Percentiles rank a stretch among this genome's conserved stretches.
Evolutionary conservation across 1,140 invertebrate genomes (phyloP).

Genomic region (Eulimnadia texana): DNA sequence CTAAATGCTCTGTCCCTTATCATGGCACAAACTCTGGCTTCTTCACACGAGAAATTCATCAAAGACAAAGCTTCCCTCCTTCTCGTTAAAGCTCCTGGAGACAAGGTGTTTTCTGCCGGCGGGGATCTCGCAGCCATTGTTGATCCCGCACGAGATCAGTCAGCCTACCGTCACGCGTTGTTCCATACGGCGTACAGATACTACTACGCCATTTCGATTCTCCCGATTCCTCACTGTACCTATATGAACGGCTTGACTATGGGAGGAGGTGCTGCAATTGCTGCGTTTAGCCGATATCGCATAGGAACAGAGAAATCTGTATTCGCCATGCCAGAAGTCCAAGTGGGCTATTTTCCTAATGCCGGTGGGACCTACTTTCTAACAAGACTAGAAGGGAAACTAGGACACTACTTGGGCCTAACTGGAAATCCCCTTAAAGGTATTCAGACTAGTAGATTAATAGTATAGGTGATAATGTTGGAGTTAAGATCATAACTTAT

Average conservation of each 20-base stretch:
- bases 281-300: slow-evolving; percentile 79
- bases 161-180: slow-evolving; percentile 58
- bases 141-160: slow-evolving; percentile 41
- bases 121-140: slow-evolving; percentile 80
- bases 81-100: slow-evolving; percentile 77
- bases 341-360: slow-evolving; percentile 89
- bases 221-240: slow-evolving; percentile 82
- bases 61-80: slow-evolving; percentile 50
- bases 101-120: slow-evolving; percentile 92
- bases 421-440: slow-evolving; percentile 62
- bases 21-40: no score
- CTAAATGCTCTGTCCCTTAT: slow-evolving; percentile 88
- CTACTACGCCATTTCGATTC: slow-evolving; percentile 73
- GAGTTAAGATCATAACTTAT: no score
- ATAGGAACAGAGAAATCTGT: slow-evolving; percentile 89
- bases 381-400: slow-evolving; percentile 62
- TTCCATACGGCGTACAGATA: slow-evolving; percentile 90
- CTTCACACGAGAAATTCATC: slow-evolving; percentile 76
- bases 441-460: slow-evolving; percentile 15
- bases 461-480: no score
- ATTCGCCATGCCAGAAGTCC: slow-evolving; percentile 97
- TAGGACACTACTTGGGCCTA: slow-evolving; percentile 84
- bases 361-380: slow-evolving; percentile 88
- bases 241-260: slow-evolving; percentile 94
- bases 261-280: slow-evolving; percentile 96